Evolutionary conservation across 2,888 invertebrate species (phyloP), one percentile per base, ranked within the genome.

Genomic region (Drosophila demipolita): DNA sequence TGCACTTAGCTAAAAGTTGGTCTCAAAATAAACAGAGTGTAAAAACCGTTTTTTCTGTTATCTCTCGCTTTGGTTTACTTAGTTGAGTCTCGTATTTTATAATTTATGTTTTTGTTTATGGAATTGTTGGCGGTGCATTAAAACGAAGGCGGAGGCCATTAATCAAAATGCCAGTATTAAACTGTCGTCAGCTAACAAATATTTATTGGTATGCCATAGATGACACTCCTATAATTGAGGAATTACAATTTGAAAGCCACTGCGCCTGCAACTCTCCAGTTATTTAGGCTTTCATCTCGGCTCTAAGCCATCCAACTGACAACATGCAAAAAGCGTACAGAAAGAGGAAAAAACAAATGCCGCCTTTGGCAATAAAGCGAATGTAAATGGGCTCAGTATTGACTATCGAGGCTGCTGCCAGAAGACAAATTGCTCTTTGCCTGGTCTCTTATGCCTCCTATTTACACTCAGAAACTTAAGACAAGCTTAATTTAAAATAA

Each of bases 381-480:
- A 67, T 85, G 86, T 78, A 83, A 90, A 87, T 81, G 80, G 83
- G 88, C 81, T 86, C 82, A 84, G 75, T 75, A 81, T 75, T 77
- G 83, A 82, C 80, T 75, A 82, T 89, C 80, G 88, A 76, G 69
- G 73, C 84, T 78, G 83, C 67, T 80, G 86, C 67, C 82, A 83
- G 73, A 90, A 92, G 92, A 91, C 91, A 92, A 91, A 91, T 91
- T 91, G 89, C 91, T 82, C 89, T 88, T 88, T 84, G 88, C 81
- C 70, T 74, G 73, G 55, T 55, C 69, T 55, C 35, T 33, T 32
- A 38, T 23, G 49, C 55, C 61, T 74, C 58, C 26, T 20, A 57
- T 63, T 83, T 83, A 86, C 82, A 45, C 45, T 45, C 23, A 45
- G 45, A 45, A 23, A 15, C 5, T 29, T 29, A 29, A 6, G 29